phyloP scores from a whole-genome alignment of 92 coral and sea anemone species.

The Heteractis magnifica region DNA sequence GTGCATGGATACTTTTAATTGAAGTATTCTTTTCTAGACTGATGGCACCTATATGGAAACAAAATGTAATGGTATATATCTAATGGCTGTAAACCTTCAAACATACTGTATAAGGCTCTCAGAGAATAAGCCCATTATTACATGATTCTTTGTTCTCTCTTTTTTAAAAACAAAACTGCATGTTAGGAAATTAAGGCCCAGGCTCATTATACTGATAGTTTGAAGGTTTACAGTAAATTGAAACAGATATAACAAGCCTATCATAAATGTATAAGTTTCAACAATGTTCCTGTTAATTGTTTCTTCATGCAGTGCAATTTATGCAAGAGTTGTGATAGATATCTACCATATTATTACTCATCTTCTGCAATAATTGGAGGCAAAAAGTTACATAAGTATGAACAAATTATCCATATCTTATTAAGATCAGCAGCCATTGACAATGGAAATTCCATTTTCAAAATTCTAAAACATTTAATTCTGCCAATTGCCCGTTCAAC shows the following conservation, averaged over 20 bases:
- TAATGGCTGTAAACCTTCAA: neutral
- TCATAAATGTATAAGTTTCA: no score
- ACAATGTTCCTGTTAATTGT: no score
- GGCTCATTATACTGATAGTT: no score
- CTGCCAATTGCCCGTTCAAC: conserved; percentile 55
- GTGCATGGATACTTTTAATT: neutral
- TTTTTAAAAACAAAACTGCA: neutral
- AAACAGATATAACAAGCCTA: no score
- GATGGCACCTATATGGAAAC: neutral
- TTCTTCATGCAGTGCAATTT: no score
- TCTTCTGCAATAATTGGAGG: conserved; percentile 1
- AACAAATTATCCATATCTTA: conserved; percentile 55
- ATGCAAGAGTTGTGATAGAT: no score
- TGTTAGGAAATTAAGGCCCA: no score
- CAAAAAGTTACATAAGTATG: conserved; percentile 35
- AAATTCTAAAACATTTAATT: conserved; percentile 47
- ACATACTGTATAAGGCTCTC: neutral
- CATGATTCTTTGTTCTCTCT: neutral
- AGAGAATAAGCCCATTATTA: neutral
- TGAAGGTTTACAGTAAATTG: no score
- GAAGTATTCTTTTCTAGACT: neutral
- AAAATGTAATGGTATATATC: neutral
- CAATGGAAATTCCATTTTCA: conserved; percentile 37
- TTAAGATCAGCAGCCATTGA: conserved; percentile 59
- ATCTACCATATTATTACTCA: neutral